Evolutionary conservation across 2,797 vertebrate species (phyloP), one percentile per base, ranked within the genome.

Genomic region (Parambassis ranga): DNA sequence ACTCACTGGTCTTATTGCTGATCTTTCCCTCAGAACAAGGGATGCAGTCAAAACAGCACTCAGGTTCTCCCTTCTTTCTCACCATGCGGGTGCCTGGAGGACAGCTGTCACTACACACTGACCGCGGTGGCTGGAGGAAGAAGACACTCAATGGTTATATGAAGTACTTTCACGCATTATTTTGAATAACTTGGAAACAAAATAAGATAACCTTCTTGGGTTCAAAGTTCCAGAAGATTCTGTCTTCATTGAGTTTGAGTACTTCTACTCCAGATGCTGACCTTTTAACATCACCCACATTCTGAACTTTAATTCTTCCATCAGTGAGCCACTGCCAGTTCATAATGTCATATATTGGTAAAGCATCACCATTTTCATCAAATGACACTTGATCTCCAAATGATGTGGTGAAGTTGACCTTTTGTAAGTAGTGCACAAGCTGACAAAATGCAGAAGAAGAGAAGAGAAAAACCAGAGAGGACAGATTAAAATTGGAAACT

Each of bases 11-110:
- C 1, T 58, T 31, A 65, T 91, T 92, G 39, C 82, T 91, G 58
- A 92, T 81, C 19, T 87, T 84, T 37, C 92, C 90, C 10, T 84
- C 77, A 19, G 87, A 86, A 43, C 91, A 93, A 9, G 50, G 57
- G 3, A 88, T 46, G 32, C 91, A 92, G 53, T 92, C 84, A 48
- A 91, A 91, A 63, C 92, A 93, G 51, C 91, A 92, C 4, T 78
- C 65, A 5, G 90, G 82, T 10, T 86, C 15, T 5, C 85, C 87
- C 10, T 85, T 86, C 33, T n/a, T 75, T 39, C 53, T 55, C 13
- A 81, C 81, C 53, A 81, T 79, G 4, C 89, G 89, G 10, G 82
- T 89, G 2, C 91, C 92, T 22, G 82, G 77, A 44, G 60, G 76
- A 65, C 91, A 94, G 46, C 75, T 85, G 46, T 74, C 74, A 75